These are phyloP conservation scores for Epirrhoe tristata DNA, from an alignment of 2,888 invertebrate genomes.

Conservation along the genomic window DNA sequence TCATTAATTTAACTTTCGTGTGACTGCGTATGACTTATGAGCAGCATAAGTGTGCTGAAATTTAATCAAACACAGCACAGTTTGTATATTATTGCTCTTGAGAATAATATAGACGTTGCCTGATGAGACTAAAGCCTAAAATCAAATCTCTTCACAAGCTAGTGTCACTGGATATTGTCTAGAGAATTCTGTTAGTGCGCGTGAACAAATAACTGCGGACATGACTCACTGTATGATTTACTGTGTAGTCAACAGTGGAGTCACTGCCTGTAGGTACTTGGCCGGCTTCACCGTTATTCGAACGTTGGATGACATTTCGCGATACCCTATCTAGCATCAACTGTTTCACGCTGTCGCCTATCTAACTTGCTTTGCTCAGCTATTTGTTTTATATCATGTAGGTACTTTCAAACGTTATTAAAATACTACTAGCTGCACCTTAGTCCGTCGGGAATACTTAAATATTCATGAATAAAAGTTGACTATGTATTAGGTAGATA, in stretches of 20 bases:
- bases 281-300: constrained; percentile 46
- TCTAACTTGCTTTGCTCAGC: constrained; percentile 10
- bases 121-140: no score
- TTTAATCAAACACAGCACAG: constrained; percentile 1
- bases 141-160: no score
- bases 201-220: not conserved
- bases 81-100: no score
- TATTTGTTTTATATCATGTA: constrained; percentile 11
- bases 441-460: no score
- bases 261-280: constrained; percentile 22
- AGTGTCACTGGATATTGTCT: not conserved
- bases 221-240: constrained; percentile 20
- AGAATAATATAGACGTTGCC: no score
- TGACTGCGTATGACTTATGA: constrained; percentile 1
- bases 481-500: no score
- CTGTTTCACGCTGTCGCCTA: constrained; percentile 27
- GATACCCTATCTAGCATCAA: constrained; percentile 47
- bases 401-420: not conserved
- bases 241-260: constrained; percentile 6
- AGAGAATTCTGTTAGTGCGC: not conserved
- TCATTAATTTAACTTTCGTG: constrained; percentile 24
- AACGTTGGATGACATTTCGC: constrained; percentile 47
- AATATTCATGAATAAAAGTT: no score
- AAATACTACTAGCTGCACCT: not conserved
- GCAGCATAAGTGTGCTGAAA: not conserved